phyloP scores from a whole-genome alignment of 2,888 invertebrate genomes.

The Halictus quadricinctus region DNA sequence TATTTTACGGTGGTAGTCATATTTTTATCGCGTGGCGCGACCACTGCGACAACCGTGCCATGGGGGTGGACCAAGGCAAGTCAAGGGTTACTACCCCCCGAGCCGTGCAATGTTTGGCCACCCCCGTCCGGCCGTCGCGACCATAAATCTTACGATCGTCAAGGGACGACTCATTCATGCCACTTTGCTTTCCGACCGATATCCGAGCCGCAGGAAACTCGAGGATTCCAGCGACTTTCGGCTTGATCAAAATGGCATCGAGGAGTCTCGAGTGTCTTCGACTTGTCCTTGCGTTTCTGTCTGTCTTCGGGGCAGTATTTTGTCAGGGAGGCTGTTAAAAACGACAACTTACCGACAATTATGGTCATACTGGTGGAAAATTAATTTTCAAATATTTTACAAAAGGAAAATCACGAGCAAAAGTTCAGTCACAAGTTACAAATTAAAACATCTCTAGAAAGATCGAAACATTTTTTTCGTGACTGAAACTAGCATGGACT shows the following conservation, averaged over 20 bases:
- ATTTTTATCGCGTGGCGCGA: constrained; percentile 62
- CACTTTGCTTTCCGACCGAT: constrained; percentile 79
- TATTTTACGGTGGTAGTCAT: constrained; percentile 51
- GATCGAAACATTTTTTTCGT: no score
- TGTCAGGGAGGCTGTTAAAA: neutral
- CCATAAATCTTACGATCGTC: constrained; percentile 82
- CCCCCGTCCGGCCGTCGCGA: constrained; percentile 73
- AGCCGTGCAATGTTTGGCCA: constrained; percentile 70
- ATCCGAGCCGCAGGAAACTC: constrained; percentile 68
- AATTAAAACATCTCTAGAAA: no score
- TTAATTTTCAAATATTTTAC: neutral
- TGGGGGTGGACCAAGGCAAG: constrained; percentile 75
- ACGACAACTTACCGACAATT: neutral
- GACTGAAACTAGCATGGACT: no score
- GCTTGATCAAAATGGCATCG: constrained; percentile 57
- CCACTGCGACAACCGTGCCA: constrained; percentile 63
- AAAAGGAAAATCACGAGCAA: neutral
- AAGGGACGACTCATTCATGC: constrained; percentile 82
- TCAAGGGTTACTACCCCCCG: constrained; percentile 79
- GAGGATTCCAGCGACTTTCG: constrained; percentile 62
- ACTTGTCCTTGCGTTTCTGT: neutral
- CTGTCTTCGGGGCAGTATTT: neutral
- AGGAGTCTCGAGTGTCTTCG: constrained; percentile 15
- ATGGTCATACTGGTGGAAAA: neutral
- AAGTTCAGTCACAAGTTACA: no score